Base-by-base conservation (phyloP, 2,797 vertebrate genomes). In the Sparus aurata region DNA sequence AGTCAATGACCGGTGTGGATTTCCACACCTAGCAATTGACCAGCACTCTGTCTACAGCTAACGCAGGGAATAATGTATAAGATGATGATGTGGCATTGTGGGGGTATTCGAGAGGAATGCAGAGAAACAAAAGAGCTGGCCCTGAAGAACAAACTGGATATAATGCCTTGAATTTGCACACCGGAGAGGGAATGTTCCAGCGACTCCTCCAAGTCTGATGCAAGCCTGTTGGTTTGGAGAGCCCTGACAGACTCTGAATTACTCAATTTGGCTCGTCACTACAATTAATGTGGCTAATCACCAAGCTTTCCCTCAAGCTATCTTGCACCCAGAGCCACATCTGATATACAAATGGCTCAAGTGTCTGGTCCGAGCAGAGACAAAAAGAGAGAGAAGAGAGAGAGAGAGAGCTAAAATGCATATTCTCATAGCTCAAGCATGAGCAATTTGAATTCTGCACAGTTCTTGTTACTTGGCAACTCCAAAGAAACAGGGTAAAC, bases 381-480 rank as follows among this genome's bases (percentile, higher is more conserved):
- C 6, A 27, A 20, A 2, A 43, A 59, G n/a, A 68, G 41, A 71
- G 58, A 77, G 30, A 30, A 30, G n/a, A n/a, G n/a, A n/a, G n/a
- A n/a, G 25, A 25, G 25, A 25, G 25, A 25, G n/a, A 17, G 45
- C 52, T 83, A 59, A 89, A 85, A 83, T 73, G 6, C 85, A 88
- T 80, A 79, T 85, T 85, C 43, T 80, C 77, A 63, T 73, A 81
- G 90, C 60, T 87, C 58, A 86, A 81, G 84, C 73, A 84, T 81
- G 90, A 89, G 85, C 85, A 79, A 77, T 82, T 75, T 50, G 49
- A 85, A 77, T 87, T 92, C 67, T 82, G 68, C 82, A 92, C 27
- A 8, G 68, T 64, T 46, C 75, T 76, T n/a, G 89, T 94, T 91
- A 84, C 93, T 83, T 73, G 27, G 92, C 90, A 93, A 92, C 88